Evolutionary conservation across 2,113 vertebrate genomes (phyloP), one percentile per base, ranked within the genome.

Genomic region (Ammodytes marinus): DNA sequence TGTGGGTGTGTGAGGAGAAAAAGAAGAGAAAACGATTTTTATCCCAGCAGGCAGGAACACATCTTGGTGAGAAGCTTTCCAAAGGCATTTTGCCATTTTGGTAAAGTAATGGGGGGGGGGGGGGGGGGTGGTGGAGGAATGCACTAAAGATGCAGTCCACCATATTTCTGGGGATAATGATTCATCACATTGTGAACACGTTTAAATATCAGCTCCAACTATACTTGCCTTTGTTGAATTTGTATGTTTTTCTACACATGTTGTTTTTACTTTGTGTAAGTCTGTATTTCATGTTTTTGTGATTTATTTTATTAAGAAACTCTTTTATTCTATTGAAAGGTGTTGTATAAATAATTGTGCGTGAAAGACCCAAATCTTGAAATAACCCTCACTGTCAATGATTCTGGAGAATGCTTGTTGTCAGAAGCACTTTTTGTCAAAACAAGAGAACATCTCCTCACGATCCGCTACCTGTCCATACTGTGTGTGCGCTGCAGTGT

Each of bases 61-160:
- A 77, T 69, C 77, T 80, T 64, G 52, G 54, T 0, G 46, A 50
- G 42, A 87, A 35, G 39, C 52, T 10, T 72, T 58, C 6, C 4
- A 74, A 68, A 57, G 53, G 15, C 68, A 14, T 53, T 14, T 50
- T 57, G n/a, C 14, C 37, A 27, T 27, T 27, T 27, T 27, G 27
- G 27, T 27, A 27, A 27, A 27, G 27, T 27, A 27, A 27, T 27
- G 27, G 2, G 27, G 27, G 27, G 27, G 2, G 27, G 27, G 27
- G 27, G 27, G 27, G 27, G 27, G 27, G 27, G 27, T 1, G 27
- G 27, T 1, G 8, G 5, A 54, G 19, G 47, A 69, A 59, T 10
- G 27, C 27, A 27, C 2, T 27, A 27, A 1, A 27, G 40, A 19
- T 70, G 17, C 13, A 27, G n/a, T 17, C 15, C 6, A 49, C 15